Conservation (phyloP, 2,888 invertebrate genomes). For the Auanema freiburgensis region DNA sequence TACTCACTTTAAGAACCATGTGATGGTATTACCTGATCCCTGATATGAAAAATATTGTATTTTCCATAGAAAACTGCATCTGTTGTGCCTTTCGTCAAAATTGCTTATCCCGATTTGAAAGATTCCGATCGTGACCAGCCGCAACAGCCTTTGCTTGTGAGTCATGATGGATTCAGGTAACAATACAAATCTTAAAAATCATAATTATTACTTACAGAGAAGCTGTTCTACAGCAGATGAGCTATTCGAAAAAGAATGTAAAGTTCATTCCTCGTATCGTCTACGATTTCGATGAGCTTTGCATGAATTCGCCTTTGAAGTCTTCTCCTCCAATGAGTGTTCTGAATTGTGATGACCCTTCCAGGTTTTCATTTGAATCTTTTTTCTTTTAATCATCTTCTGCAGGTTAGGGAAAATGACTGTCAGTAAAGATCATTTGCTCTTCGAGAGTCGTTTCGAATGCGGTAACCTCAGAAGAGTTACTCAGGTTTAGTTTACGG, state of each 20-base stretch:
- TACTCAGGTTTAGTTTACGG: conserved; percentile 73
- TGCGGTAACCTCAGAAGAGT: conserved; percentile 82
- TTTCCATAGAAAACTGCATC: conserved; percentile 42
- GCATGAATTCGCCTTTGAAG: conserved; percentile 31
- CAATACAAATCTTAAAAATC: not conserved
- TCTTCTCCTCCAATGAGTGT: conserved; percentile 6
- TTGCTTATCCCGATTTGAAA: conserved; percentile 49
- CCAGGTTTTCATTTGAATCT: conserved; percentile 7
- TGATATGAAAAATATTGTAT: too few relatives aligned
- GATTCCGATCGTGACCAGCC: conserved; percentile 31
- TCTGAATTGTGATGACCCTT: conserved; percentile 17
- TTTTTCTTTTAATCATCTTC: not conserved
- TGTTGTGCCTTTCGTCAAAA: conserved; percentile 48
- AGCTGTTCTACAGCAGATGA: conserved; percentile 74
- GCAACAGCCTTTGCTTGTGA: conserved; percentile 25
- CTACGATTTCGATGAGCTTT: conserved; percentile 74
- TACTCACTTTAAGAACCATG: too few relatives aligned
- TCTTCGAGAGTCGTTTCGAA: conserved; percentile 84
- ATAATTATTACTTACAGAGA: conserved; percentile 24
- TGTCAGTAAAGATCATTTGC: conserved; percentile 67
- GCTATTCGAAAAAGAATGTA: conserved; percentile 73
- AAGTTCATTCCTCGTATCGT: conserved; percentile 72
- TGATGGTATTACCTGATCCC: too few relatives aligned
- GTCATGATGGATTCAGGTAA: conserved; percentile 21
- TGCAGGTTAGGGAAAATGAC: conserved; percentile 32